phyloP scores from a whole-genome alignment of 2,113 vertebrate genomes.

The Aptenodytes patagonicus region DNA sequence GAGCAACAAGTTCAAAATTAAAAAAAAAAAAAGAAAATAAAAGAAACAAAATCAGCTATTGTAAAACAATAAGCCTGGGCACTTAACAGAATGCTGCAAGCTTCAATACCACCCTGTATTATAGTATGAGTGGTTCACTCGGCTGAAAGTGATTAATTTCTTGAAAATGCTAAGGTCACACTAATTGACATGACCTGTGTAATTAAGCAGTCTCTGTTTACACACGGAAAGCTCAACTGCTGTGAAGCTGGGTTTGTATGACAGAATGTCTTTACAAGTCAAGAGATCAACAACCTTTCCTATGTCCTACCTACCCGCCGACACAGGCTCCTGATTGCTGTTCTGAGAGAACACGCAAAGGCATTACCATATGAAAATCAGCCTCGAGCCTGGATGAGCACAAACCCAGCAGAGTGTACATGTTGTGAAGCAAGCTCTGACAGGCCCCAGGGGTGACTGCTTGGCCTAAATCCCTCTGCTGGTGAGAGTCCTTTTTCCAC shows the following conservation, averaged over 20 bases:
- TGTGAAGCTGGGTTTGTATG: conserved; percentile 72
- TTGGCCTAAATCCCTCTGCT: conserved; percentile 2
- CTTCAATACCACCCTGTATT: conserved; percentile 62
- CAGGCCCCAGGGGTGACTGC: conserved; percentile 29
- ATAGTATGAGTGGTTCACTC: conserved; percentile 35
- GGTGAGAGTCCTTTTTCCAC: not conserved
- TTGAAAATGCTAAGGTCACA: conserved; percentile 79
- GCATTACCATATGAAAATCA: conserved; percentile 70
- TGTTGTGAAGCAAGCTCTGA: conserved; percentile 8
- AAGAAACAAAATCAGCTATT: conserved; percentile 36
- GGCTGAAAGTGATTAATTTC: conserved; percentile 81
- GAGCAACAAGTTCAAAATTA: conserved; percentile 13
- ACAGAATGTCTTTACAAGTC: conserved; percentile 83
- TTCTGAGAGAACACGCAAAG: conserved; percentile 53
- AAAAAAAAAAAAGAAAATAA: not conserved
- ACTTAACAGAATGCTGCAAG: conserved; percentile 29
- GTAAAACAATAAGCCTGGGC: conserved; percentile 43
- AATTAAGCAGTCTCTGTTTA: conserved; percentile 86
- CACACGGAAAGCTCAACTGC: conserved; percentile 72
- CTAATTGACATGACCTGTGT: conserved; percentile 84
- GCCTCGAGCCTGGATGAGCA: conserved; percentile 8
- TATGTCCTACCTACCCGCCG: conserved; percentile 70
- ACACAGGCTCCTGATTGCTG: conserved; percentile 71
- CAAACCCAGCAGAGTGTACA: conserved; percentile 33
- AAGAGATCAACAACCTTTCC: conserved; percentile 80